Evolutionary conservation across 2,888 invertebrate genomes (phyloP), one percentile per base, ranked within the genome.

Genomic region (Amiota minor): DNA sequence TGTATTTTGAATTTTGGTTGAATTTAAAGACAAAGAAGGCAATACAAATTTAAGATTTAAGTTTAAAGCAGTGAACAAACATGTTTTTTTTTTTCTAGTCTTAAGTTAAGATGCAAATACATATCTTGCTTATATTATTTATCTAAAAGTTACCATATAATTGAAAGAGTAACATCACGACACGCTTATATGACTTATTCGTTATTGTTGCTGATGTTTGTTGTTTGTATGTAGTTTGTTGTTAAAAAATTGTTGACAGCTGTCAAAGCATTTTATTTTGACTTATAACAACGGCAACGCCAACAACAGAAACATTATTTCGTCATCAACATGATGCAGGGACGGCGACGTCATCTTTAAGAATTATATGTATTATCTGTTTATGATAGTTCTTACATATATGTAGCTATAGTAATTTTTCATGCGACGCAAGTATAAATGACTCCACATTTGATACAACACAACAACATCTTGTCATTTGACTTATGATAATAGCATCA

Each of bases 191-290:
- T 53, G n/a, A 50, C 11, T 50, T 53, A 9, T 53, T 4, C 4
- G 12, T n/a, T n/a, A 53, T n/a, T 53, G 53, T 53, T 53, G 53
- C 53, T 12, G n/a, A 12, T 53, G 53, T 53, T 53, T 53, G 53
- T n/a, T 53, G 53, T 53, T n/a, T 53, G 50, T n/a, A n/a, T n/a
- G 14, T 35, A 35, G 35, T 35, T 35, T 35, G 35, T 35, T 35
- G 45, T 45, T 62, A 35, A 12, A 45, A 45, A 45, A 62, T 53
- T 62, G 62, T 14, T 23, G 62, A 62, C 62, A 62, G 23, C 23
- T 62, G 62, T 62, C 62, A 62, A 62, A 62, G 23, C 62, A 59
- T 8, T 35, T 62, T 35, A 35, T 35, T 35, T 35, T 35, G 35
- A 35, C 35, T 35, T 35, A 35, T 35, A 35, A 35, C 35, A 35